phyloP scores from a whole-genome alignment of 2,113 vertebrate genomes.

The Equus przewalskii region DNA sequence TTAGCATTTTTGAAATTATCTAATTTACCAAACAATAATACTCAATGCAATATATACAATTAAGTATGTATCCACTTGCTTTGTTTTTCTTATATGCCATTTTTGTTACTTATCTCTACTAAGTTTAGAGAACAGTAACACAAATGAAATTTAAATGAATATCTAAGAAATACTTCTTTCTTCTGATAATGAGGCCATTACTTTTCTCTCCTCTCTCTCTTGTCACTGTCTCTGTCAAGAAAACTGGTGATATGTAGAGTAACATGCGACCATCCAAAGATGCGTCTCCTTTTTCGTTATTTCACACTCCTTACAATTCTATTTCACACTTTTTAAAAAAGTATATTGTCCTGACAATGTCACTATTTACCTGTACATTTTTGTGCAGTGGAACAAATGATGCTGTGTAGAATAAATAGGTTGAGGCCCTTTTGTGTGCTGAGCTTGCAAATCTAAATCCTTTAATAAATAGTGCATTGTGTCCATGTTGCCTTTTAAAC shows the following conservation, averaged over 20 bases:
- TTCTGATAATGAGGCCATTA: background rate
- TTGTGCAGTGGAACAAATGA: background rate
- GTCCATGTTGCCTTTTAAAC: background rate
- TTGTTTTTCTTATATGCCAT: background rate
- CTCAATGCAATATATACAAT: background rate
- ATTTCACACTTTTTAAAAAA: background rate
- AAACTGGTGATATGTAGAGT: background rate
- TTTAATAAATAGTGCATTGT: background rate
- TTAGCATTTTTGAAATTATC: background rate
- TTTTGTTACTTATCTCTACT: constrained; percentile 1
- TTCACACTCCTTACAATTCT: constrained; percentile 47
- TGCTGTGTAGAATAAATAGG: background rate
- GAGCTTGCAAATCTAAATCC: constrained; percentile 31
- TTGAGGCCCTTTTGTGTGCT: background rate
- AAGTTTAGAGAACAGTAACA: background rate
- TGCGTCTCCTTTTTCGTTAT: background rate
- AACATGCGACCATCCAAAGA: background rate
- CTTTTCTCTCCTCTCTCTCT: background rate
- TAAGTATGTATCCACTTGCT: background rate
- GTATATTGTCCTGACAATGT: background rate
- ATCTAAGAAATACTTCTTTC: background rate
- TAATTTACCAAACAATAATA: background rate
- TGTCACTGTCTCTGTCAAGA: background rate
- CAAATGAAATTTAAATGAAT: background rate
- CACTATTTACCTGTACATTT: background rate